Conservation (phyloP, 2,888 invertebrate genomes). For the Dermolepida albohirtum region DNA sequence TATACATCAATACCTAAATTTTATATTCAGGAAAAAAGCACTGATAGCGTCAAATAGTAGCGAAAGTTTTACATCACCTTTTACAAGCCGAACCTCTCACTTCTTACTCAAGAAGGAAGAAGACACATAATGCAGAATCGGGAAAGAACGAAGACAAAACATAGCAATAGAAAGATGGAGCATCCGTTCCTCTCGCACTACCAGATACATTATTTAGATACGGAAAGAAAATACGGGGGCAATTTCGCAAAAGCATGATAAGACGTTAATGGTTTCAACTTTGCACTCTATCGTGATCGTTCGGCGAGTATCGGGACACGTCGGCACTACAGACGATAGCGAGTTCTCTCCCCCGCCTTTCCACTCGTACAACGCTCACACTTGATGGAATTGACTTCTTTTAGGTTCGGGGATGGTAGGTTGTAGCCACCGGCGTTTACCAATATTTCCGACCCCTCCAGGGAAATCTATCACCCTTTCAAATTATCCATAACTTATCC, state of each 20-base stretch:
- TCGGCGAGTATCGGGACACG: constrained; percentile 50
- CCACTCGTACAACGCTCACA: constrained; percentile 51
- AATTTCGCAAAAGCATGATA: constrained; percentile 67
- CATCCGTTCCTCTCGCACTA: constrained; percentile 46
- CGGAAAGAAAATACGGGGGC: constrained; percentile 66
- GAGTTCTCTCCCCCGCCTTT: constrained; percentile 34
- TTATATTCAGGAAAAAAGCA: constrained; percentile 46
- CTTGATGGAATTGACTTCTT: constrained; percentile 54
- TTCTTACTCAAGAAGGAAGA: not conserved
- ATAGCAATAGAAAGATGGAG: constrained; percentile 43
- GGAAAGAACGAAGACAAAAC: constrained; percentile 8
- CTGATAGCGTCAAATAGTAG: constrained; percentile 54
- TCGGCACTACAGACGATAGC: constrained; percentile 48
- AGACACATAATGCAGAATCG: not conserved
- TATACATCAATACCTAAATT: constrained; percentile 10
- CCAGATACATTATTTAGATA: constrained; percentile 66
- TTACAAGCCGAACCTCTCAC: not conserved
- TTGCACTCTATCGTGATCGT: constrained; percentile 68
- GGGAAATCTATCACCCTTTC: constrained; percentile 67
- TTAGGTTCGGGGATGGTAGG: constrained; percentile 39
- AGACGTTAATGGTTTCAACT: constrained; percentile 71
- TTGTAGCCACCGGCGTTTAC: constrained; percentile 41
- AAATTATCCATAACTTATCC: constrained; percentile 66
- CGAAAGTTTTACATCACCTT: constrained; percentile 49
- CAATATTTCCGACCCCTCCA: constrained; percentile 54